Percentiles rank a stretch among this genome's conserved stretches.
These are phyloP conservation scores for Pandion haliaetus DNA, from an alignment of 2,113 vertebrate genomes.

Conservation along the genomic window DNA sequence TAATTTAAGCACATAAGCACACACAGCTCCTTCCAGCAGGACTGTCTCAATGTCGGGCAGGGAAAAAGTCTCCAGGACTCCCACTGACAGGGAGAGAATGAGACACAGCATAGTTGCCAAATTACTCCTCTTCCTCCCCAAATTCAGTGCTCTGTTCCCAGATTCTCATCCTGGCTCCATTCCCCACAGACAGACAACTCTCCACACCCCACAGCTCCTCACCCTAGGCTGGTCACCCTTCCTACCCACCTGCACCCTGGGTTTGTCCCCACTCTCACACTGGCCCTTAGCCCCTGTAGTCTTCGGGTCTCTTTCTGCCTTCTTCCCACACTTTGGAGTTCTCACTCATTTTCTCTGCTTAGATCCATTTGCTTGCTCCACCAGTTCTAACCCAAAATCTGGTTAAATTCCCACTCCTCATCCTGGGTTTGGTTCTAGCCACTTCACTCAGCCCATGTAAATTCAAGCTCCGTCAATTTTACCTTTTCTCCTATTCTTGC, in stretches of 20 bases:
- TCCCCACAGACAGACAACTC: neutral
- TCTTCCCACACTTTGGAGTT: neutral
- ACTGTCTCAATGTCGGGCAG: neutral
- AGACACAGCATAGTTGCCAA: neutral
- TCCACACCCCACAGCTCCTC: neutral
- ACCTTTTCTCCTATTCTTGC: neutral
- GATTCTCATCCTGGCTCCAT: neutral
- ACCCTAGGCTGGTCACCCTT: neutral
- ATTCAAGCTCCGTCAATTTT: neutral
- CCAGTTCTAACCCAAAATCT: neutral
- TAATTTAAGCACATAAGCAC: neutral
- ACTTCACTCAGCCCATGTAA: neutral
- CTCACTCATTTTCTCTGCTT: neutral
- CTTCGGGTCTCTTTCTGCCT: neutral
- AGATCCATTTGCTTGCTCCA: neutral
- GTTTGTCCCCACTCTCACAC: neutral
- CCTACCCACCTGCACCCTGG: fast-evolving
- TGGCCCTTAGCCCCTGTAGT: neutral
- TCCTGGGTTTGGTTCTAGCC: neutral
- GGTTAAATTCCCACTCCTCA: neutral
- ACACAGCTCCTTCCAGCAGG: neutral
- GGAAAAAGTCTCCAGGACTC: neutral
- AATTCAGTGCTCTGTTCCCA: neutral
- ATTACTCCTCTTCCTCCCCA: neutral
- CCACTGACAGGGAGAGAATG: neutral